Conservation (phyloP, 2,113 vertebrate species). For the Mugil cephalus region DNA sequence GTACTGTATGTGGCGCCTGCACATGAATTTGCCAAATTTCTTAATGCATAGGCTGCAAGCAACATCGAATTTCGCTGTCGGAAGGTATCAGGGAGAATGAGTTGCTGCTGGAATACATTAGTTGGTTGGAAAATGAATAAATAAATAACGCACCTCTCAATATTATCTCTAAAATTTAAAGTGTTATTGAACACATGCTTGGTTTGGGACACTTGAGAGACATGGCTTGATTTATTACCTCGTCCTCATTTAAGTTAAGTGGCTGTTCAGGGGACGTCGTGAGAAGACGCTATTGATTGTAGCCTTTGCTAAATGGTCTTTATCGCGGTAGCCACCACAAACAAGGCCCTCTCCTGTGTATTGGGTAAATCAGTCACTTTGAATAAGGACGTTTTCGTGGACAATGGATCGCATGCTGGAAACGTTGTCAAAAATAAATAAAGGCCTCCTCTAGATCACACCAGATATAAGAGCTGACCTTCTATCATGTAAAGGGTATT, state of each 20-base stretch:
- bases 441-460: conserved; percentile 15
- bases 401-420: conserved; percentile 16
- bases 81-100: background rate
- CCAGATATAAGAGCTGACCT: conserved; percentile 23
- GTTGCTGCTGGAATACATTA: conserved; percentile 1
- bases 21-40: conserved; percentile 21
- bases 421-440: conserved; percentile 21
- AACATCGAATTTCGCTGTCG: conserved; percentile 17
- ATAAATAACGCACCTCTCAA: background rate
- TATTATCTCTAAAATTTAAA: background rate
- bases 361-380: conserved; percentile 13
- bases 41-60: conserved; percentile 2
- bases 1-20: conserved; percentile 4
- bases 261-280: conserved; percentile 65
- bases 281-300: conserved; percentile 72
- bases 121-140: background rate
- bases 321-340: conserved; percentile 40
- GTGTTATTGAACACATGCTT: conserved; percentile 3
- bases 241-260: conserved; percentile 64
- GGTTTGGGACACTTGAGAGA: background rate
- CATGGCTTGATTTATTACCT: conserved; percentile 48
- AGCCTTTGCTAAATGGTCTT: conserved; percentile 57
- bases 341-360: conserved; percentile 7
- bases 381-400: background rate
- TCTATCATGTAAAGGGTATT: conserved; percentile 59